phyloP scores from a whole-genome alignment of 2,888 invertebrate species.

The Tenthredo distinguenda region DNA sequence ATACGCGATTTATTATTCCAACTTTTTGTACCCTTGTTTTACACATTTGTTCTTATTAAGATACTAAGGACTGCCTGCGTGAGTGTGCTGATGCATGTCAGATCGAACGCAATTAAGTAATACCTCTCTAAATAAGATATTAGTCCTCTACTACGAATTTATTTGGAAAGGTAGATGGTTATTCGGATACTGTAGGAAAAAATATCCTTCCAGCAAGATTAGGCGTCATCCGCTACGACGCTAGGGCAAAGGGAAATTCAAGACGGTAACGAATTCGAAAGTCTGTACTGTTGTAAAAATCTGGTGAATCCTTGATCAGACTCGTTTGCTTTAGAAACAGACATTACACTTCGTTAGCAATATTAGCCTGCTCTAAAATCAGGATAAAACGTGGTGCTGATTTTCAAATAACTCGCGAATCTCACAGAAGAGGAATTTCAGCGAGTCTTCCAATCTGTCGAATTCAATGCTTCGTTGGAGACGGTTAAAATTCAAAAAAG shows the following conservation, averaged over 20 bases:
- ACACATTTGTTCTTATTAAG: background rate
- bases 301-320: background rate
- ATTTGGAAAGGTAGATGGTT: background rate
- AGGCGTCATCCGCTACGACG: background rate
- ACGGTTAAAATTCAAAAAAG: background rate
- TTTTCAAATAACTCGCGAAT: background rate
- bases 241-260: background rate
- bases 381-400: background rate
- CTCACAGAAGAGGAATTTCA: background rate
- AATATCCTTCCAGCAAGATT: background rate
- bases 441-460: background rate
- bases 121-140: background rate
- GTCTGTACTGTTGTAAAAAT: conserved; percentile 32
- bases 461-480: background rate
- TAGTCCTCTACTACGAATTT: background rate
- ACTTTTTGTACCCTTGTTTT: conserved; percentile 28
- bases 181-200: background rate
- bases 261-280: conserved; percentile 8
- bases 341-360: background rate
- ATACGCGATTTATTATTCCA: conserved; percentile 8
- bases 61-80: conserved; percentile 6
- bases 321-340: conserved; percentile 5
- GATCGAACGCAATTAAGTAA: conserved; percentile 10
- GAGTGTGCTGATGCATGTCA: background rate
- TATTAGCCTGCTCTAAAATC: background rate